Base-by-base conservation (phyloP, 1,140 invertebrate species). In the Alviniconcha marisindica region DNA sequence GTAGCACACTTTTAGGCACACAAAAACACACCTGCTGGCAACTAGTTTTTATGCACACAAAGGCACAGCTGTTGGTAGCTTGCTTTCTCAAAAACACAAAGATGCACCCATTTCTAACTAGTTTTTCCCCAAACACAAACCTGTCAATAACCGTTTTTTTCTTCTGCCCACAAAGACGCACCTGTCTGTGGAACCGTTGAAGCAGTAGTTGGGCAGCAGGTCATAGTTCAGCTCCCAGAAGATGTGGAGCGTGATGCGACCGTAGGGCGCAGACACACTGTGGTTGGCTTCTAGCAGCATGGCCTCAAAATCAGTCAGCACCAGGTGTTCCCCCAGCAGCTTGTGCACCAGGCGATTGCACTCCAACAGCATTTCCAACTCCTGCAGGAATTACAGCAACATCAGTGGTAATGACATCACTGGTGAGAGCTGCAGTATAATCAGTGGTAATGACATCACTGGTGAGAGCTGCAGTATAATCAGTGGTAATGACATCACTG, bases 141-240 rank as follows among this genome's bases (percentile, higher is more conserved):
- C 21, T n/a, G n/a, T n/a, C 48, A 51, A 51, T 21, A 7, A 51
- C 21, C 48, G 21, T 21, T 21, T 12, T 51, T 51, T 21, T 51
- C 21, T 51, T 51, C 21, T 7, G 48, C 48, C 21, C 48, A 51
- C 48, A 51, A 12, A 51, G 7, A 51, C 38, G 38, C n/a, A 98
- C 96, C 98, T 95, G 93, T 98, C 98, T 3, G 98, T 99, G 18
- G 98, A 97, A 83, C 97, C 98, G 94, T 99, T 99, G 93, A 98
- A 99, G 92, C 98, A 99, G 93, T 99, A 99, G 93, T 98, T 99
- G 48, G 98, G 98, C 84, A 99, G 93, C 92, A 99, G 98, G 91
- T 99, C 99, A 89, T 98, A 99, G 93, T 99, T 99, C 3, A 99
- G 93, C 94, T 99, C 99, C 96, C 97, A 99, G 94, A 99, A 99